phyloP scores from a whole-genome alignment of 2,113 vertebrate species.

The Campylorhamphus procurvoides region DNA sequence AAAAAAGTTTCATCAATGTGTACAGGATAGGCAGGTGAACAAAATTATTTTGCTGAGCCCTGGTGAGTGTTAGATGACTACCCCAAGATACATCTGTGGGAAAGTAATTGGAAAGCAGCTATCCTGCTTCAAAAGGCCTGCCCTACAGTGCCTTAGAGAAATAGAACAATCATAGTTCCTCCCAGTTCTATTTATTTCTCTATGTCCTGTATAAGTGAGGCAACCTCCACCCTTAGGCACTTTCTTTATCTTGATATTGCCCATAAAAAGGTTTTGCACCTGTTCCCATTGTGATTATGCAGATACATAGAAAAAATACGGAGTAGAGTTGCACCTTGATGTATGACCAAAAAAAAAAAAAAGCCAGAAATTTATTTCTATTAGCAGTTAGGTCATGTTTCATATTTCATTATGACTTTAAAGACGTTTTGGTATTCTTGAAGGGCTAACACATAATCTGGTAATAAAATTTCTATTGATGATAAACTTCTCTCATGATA shows the following conservation, averaged over 20 bases:
- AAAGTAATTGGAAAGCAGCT: background rate
- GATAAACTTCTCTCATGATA: background rate
- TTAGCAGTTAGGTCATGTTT: background rate
- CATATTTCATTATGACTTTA: background rate
- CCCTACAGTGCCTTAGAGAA: background rate
- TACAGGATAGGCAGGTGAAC: background rate
- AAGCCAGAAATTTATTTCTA: background rate
- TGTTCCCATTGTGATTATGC: background rate
- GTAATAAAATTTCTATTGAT: background rate
- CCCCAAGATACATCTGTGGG: background rate
- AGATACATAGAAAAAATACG: background rate
- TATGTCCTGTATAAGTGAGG: background rate
- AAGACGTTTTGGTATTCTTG: background rate
- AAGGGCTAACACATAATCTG: background rate
- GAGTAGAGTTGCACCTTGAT: background rate
- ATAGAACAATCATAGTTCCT: background rate
- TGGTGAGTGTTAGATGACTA: background rate
- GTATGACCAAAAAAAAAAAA: background rate
- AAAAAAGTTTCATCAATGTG: background rate
- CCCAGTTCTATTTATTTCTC: background rate
- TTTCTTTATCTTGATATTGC: background rate
- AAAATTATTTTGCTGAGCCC: background rate
- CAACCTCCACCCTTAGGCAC: background rate
- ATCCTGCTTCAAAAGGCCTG: background rate
- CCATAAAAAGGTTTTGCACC: fast-evolving